Conservation (phyloP, 2,888 invertebrate species). For the Dryobota labecula region DNA sequence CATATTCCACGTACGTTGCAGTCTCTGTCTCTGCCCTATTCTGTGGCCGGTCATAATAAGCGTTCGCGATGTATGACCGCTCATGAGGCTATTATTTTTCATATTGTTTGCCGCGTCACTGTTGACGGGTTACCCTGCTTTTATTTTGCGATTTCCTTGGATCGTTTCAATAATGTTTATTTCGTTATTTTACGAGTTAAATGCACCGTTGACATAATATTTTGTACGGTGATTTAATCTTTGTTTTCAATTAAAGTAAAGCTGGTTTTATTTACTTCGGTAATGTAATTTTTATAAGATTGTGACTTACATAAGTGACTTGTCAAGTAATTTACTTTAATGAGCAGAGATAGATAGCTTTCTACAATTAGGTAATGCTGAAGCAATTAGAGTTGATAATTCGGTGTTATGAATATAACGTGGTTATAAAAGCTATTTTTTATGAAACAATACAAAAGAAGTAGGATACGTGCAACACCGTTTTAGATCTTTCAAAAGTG, state of each 20-base stretch:
- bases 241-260: conserved; percentile 18
- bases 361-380: too few relatives aligned
- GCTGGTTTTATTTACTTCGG: background rate
- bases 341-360: too few relatives aligned
- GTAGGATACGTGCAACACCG: too few relatives aligned
- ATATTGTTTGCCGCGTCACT: conserved; percentile 61
- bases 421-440: too few relatives aligned
- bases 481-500: background rate
- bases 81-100: conserved; percentile 70
- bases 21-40: conserved; percentile 23
- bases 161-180: conserved; percentile 33
- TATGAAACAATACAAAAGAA: too few relatives aligned
- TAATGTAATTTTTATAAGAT: background rate
- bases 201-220: conserved; percentile 41
- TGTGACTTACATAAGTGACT: background rate
- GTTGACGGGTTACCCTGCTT: conserved; percentile 37
- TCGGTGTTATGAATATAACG: too few relatives aligned
- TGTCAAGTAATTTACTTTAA: too few relatives aligned
- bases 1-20: background rate
- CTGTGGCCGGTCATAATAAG: conserved; percentile 64
- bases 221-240: conserved; percentile 15
- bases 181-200: conserved; percentile 35
- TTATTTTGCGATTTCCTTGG: conserved; percentile 29
- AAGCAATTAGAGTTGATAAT: too few relatives aligned
- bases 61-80: conserved; percentile 66